phyloP scores from a whole-genome alignment of 2,113 vertebrate species.

The Pollimyrus isidori region DNA sequence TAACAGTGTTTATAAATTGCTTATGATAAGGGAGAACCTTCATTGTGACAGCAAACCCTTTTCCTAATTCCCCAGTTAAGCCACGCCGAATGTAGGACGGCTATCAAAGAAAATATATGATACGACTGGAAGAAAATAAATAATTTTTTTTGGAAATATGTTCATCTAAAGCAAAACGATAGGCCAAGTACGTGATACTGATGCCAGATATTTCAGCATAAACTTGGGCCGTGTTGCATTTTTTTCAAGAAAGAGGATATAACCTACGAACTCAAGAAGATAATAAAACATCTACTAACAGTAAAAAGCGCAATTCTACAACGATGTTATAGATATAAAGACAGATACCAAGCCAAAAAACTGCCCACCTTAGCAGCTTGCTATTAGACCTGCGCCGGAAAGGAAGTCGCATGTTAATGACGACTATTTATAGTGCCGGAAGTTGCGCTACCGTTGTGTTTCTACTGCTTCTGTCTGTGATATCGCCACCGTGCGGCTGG shows the following conservation, averaged over 20 bases:
- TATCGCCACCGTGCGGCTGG: background rate
- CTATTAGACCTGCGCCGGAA: constrained; percentile 64
- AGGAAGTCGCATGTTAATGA: constrained; percentile 54
- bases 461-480: background rate
- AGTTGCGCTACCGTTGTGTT: constrained; percentile 16
- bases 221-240: background rate
- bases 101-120: background rate
- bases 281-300: rapidly evolving
- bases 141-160: background rate
- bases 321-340: constrained; percentile 57
- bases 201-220: background rate
- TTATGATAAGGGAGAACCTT: background rate
- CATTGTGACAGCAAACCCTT: background rate
- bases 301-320: background rate
- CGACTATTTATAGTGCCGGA: background rate
- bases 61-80: background rate
- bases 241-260: constrained; percentile 32
- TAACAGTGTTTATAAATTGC: background rate
- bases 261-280: background rate
- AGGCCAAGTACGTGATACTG: background rate
- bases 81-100: background rate
- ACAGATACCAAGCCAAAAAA: constrained; percentile 25
- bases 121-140: background rate
- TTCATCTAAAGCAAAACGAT: background rate
- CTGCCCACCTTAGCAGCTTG: constrained; percentile 49